phyloP scores from a whole-genome alignment of 1,140 invertebrate species.

The Magallana angulata region DNA sequence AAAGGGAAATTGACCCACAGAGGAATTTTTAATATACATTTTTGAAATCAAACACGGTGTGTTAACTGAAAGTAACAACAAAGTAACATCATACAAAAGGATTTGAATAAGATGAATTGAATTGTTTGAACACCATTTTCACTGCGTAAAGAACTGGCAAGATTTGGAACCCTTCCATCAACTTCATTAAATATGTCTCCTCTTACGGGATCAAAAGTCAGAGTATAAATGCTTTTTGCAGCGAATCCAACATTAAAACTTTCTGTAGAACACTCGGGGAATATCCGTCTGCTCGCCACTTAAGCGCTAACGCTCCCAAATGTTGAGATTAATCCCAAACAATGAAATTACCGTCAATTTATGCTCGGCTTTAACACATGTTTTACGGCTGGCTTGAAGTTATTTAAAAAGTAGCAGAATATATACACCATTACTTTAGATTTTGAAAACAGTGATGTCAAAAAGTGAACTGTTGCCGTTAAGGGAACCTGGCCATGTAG shows the following conservation, averaged over 20 bases:
- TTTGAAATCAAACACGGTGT: too few relatives aligned
- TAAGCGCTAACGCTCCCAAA: not conserved
- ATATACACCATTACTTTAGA: not conserved
- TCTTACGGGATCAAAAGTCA: not conserved
- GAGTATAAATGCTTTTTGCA: not conserved
- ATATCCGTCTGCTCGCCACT: not conserved
- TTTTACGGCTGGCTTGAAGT: not conserved
- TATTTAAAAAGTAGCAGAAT: not conserved
- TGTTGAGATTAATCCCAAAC: slow-evolving; percentile 10
- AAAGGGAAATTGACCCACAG: too few relatives aligned
- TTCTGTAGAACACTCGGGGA: not conserved
- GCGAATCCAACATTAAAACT: slow-evolving; percentile 17
- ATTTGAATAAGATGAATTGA: not conserved
- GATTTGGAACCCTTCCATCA: not conserved
- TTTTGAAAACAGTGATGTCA: not conserved
- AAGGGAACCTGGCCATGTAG: not conserved
- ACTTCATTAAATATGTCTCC: slow-evolving; percentile 2
- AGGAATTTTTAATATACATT: too few relatives aligned
- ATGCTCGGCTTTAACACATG: not conserved
- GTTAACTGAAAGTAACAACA: not conserved
- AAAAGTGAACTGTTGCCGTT: not conserved
- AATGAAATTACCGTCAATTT: not conserved
- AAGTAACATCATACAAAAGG: not conserved
- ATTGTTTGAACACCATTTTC: not conserved
- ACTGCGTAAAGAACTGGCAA: not conserved